Base-by-base conservation (phyloP, 1,140 invertebrate species). In the Orius insidiosus region DNA sequence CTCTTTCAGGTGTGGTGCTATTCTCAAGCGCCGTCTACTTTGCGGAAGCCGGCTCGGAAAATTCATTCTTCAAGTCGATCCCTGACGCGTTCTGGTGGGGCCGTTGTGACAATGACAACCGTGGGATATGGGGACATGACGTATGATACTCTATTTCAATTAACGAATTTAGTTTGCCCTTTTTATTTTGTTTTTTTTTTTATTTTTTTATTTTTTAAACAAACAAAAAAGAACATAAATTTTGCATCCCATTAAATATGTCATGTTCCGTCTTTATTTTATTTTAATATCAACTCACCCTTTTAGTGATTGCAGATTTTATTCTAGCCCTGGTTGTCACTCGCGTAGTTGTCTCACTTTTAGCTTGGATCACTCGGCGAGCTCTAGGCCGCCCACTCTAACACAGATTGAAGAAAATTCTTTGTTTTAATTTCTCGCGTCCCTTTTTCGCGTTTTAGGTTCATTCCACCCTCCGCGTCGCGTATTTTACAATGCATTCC, bases 71-170 rank as follows among this genome's bases (percentile, higher is more conserved):
- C 75, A 92, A 87, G 67, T 92, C 85, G 64, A 96, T 96, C 69
- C 92, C 92, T 59, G 84, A 88, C 64, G 86, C 86, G 53, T 94
- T 94, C 71, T 94, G 90, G 89, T 95, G 89, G 87, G 24, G 84
- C 80, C 47, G 80, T 90, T 49, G 85, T 88, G 54, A 87, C 85
- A 53, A 87, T 87, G 80, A 86, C 80, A 52, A 98, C 93, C 69
- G 93, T 98, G 68, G 94, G 94, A 71, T 98, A 98, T 79, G 95
- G 95, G 74, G 95, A 98, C 74, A 97, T 98, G 92, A 90, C 85
- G 84, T 87, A 87, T 81, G 83, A 53, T 78, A 71, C 68, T 73
- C 71, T 72, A 59, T 70, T 71, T 73, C 67, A 24, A 71, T 69
- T 73, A 68, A 71, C 64, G 67, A 52, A 19, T 71, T 70, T 73